Percentiles rank a stretch among this genome's conserved stretches.
These are phyloP conservation scores for Jacana jacana DNA, from an alignment of 2,113 vertebrate species.

Conservation along the genomic window DNA sequence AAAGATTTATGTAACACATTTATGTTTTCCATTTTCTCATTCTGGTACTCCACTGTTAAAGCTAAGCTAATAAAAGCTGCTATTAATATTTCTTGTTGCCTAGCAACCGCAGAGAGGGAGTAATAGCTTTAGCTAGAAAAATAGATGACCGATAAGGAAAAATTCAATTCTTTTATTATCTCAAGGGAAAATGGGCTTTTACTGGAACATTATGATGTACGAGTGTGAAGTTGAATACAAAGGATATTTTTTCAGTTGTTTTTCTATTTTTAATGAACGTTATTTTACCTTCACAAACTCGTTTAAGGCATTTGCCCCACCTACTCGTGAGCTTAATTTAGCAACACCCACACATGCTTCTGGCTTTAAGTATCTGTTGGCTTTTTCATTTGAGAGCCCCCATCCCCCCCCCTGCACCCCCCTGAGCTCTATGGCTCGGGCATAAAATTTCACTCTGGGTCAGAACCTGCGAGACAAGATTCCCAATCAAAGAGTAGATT, in stretches of 20 bases:
- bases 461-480: constrained; percentile 61
- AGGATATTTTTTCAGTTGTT: constrained; percentile 78
- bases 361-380: constrained; percentile 66
- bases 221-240: constrained; percentile 87
- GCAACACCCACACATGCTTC: constrained; percentile 61
- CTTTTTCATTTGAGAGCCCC: constrained; percentile 52
- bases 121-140: constrained; percentile 99
- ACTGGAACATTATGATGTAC: constrained; percentile 97
- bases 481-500: not conserved
- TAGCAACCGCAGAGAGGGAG: constrained; percentile 97
- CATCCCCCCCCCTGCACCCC: not conserved
- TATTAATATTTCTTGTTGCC: constrained; percentile 99
- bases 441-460: constrained; percentile 59
- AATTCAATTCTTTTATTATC: constrained; percentile 99
- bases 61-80: constrained; percentile 99
- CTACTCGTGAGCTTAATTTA: constrained; percentile 74
- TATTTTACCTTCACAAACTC: constrained; percentile 77
- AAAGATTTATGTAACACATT: constrained; percentile 99
- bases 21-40: constrained; percentile 99
- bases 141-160: constrained; percentile 99
- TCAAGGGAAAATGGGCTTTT: constrained; percentile 99
- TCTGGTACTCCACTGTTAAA: constrained; percentile 99
- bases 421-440: not conserved
- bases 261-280: constrained; percentile 82
- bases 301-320: constrained; percentile 61